Percentiles rank a stretch among this genome's conserved stretches.
These are phyloP conservation scores for Cryptocephalus primarius DNA, from an alignment of 2,888 invertebrate species.

Conservation along the genomic window DNA sequence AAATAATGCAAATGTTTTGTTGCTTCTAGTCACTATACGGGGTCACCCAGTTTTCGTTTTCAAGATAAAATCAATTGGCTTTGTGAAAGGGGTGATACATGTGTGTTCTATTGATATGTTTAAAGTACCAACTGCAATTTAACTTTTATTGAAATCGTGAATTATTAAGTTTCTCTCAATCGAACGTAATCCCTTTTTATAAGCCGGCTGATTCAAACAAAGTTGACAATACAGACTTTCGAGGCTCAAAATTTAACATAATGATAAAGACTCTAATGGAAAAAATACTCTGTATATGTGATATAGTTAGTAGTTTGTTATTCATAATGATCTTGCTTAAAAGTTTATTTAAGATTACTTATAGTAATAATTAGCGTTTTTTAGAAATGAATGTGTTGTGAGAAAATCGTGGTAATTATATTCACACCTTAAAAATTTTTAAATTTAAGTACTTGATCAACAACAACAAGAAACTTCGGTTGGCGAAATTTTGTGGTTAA, in stretches of 20 bases:
- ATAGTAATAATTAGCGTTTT: no score
- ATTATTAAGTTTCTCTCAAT: background rate
- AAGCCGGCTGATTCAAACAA: slow-evolving; percentile 2
- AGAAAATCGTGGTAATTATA: no score
- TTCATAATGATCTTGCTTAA: no score
- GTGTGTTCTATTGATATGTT: no score
- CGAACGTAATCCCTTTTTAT: background rate
- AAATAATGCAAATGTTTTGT: slow-evolving; percentile 16
- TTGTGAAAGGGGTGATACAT: background rate
- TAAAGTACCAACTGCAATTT: no score
- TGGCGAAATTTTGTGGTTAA: no score
- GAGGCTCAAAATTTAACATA: slow-evolving; percentile 17
- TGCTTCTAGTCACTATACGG: slow-evolving; percentile 26
- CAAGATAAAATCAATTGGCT: background rate
- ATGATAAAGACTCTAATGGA: slow-evolving; percentile 18
- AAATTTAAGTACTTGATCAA: no score
- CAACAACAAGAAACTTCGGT: no score
- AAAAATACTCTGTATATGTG: slow-evolving; percentile 30
- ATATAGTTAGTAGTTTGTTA: slow-evolving; percentile 25
- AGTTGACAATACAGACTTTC: slow-evolving; percentile 24
- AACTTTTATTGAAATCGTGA: background rate
- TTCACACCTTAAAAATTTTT: no score
- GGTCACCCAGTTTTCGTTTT: slow-evolving; percentile 9
- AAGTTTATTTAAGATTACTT: no score
- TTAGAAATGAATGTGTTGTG: no score